These are phyloP conservation scores for Gnathonemus longibarbis DNA, from an alignment of 2,113 vertebrate genomes.

Conservation along the genomic window DNA sequence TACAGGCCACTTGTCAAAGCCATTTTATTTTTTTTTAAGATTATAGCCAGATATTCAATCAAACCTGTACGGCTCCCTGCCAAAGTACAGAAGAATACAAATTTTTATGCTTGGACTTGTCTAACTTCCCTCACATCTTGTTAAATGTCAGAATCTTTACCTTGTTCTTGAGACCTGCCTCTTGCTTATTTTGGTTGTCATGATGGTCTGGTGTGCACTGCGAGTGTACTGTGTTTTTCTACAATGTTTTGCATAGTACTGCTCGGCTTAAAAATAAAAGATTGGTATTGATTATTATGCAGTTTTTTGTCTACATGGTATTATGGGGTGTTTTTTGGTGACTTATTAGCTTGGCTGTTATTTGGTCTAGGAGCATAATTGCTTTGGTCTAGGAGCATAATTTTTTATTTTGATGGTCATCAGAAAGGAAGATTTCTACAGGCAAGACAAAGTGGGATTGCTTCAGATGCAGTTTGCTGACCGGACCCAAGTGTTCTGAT, in stretches of 20 bases:
- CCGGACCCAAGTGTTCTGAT: background rate
- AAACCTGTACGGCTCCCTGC: background rate
- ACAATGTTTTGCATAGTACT: background rate
- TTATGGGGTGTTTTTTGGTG: background rate
- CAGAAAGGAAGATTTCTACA: background rate
- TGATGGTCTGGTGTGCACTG: background rate
- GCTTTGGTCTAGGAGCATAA: background rate
- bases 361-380: background rate
- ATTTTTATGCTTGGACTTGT: background rate
- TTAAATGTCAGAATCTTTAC: background rate
- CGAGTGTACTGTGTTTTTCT: background rate
- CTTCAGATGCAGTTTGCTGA: background rate
- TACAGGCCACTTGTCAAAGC: background rate
- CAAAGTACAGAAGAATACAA: background rate
- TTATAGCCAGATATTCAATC: background rate
- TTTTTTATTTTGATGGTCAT: background rate
- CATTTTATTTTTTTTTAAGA: background rate
- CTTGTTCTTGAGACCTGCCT: background rate
- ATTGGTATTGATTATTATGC: background rate
- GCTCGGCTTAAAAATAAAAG: background rate
- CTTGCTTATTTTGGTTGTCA: background rate
- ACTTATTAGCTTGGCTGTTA: background rate
- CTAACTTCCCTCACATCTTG: background rate
- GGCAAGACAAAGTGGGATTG: background rate
- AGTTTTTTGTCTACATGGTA: background rate